These are phyloP conservation scores for Drosophila kepulauana DNA, from an alignment of 1,140 invertebrate genomes.

Conservation along the genomic window DNA sequence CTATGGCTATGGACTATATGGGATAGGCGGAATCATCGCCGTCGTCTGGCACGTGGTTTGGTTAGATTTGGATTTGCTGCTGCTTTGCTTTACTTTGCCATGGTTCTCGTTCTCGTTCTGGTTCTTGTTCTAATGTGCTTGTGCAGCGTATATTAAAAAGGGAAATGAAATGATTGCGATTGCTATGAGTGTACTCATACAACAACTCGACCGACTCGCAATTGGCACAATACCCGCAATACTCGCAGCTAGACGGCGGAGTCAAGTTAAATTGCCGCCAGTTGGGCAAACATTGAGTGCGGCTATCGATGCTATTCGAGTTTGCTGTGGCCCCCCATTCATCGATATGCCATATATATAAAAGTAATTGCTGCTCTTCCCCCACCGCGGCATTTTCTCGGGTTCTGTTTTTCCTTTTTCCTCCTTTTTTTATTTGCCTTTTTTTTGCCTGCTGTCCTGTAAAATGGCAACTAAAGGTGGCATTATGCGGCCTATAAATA, in stretches of 20 bases:
- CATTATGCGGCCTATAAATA: conserved; percentile 22
- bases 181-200: conserved; percentile 47
- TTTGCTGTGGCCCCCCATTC: conserved; percentile 17
- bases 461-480: conserved; percentile 18
- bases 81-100: neutral
- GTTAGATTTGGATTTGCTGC: conserved; percentile 30
- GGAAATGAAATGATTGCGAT: conserved; percentile 83
- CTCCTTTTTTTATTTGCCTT: neutral
- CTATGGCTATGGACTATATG: neutral
- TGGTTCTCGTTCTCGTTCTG: neutral
- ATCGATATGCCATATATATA: conserved; percentile 46
- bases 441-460: conserved; percentile 2
- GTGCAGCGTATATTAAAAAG: conserved; percentile 83
- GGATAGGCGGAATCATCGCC: conserved; percentile 49
- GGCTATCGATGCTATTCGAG: conserved; percentile 71
- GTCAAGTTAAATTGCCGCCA: conserved; percentile 64
- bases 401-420: conserved; percentile 37
- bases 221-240: conserved; percentile 79
- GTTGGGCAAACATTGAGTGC: conserved; percentile 78
- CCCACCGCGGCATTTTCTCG: conserved; percentile 19
- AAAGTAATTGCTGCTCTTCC: conserved; percentile 70
- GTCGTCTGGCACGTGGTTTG: conserved; percentile 78
- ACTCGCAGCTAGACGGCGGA: conserved; percentile 36
- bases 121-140: conserved; percentile 70
- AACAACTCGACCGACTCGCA: conserved; percentile 54